These are phyloP conservation scores for Magallana nippona DNA, from an alignment of 2,888 invertebrate genomes.

Conservation along the genomic window DNA sequence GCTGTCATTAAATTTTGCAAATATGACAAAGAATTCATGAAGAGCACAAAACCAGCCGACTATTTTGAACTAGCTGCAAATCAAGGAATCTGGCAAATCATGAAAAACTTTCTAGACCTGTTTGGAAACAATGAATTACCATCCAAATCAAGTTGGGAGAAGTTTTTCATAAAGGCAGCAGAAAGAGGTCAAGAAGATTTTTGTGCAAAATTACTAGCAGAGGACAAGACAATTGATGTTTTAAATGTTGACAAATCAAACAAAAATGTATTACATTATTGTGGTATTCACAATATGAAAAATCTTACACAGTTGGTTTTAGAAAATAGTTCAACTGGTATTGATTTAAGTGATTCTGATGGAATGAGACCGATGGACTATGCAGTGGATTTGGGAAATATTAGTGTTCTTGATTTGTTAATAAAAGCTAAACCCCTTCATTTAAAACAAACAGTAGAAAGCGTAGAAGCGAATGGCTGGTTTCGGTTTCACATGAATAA, in stretches of 20 bases:
- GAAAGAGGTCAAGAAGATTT: slow-evolving; percentile 43
- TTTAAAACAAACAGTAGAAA: not conserved
- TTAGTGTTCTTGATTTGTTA: slow-evolving; percentile 21
- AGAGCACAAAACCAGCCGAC: not conserved
- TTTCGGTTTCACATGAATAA: slow-evolving; percentile 18
- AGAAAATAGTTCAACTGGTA: slow-evolving; percentile 11
- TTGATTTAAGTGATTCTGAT: slow-evolving; percentile 27
- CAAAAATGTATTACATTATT: slow-evolving; percentile 52
- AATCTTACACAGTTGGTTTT: slow-evolving; percentile 44
- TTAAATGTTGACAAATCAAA: slow-evolving; percentile 37
- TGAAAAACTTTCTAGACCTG: not conserved
- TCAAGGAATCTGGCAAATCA: slow-evolving; percentile 13
- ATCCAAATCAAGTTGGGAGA: slow-evolving; percentile 16
- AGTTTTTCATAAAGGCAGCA: slow-evolving; percentile 22
- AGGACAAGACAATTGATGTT: slow-evolving; percentile 41
- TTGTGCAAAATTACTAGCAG: slow-evolving; percentile 40
- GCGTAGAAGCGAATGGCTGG: slow-evolving; percentile 46
- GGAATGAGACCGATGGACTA: slow-evolving; percentile 47
- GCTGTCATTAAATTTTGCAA: slow-evolving; percentile 39
- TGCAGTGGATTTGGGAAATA: slow-evolving; percentile 40
- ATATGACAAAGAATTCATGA: slow-evolving; percentile 44
- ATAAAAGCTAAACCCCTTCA: not conserved
- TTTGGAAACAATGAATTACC: not conserved
- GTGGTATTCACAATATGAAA: slow-evolving; percentile 49
- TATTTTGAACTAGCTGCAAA: slow-evolving; percentile 29